A percentile compares a stretch with the other conserved stretches of the same genome.
Conservation (phyloP, 1,140 invertebrate species). For the Dendrolimus punctatus region DNA sequence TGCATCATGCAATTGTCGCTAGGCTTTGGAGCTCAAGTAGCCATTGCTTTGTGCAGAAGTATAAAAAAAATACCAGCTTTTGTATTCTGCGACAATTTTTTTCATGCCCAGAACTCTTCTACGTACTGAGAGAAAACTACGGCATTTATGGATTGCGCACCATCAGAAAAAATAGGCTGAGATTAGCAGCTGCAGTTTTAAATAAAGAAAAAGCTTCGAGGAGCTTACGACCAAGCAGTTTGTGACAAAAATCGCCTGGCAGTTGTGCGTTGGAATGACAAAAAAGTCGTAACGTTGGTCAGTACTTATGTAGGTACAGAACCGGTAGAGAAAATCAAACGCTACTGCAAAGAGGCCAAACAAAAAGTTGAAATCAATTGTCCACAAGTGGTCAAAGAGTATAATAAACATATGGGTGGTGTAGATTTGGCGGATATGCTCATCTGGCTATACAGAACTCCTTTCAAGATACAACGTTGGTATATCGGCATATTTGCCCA, state of each 20-base stretch:
- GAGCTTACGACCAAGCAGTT: slow-evolving; percentile 13
- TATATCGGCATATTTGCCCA: slow-evolving; percentile 7
- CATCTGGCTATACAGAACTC: slow-evolving; percentile 3
- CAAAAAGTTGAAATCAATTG: neutral
- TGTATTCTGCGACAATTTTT: slow-evolving; percentile 26
- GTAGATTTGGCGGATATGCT: slow-evolving; percentile 6
- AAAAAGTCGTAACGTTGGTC: slow-evolving; percentile 1
- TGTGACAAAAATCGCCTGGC: slow-evolving; percentile 23
- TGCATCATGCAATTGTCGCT: too few relatives aligned
- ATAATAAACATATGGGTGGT: slow-evolving; percentile 4
- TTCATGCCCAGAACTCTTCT: slow-evolving; percentile 20
- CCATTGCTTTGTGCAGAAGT: slow-evolving; percentile 17
- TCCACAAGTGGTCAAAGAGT: slow-evolving; percentile 3
- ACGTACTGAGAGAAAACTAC: slow-evolving; percentile 17
- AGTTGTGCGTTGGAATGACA: slow-evolving; percentile 4
- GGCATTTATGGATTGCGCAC: slow-evolving; percentile 18
- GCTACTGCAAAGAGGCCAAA: slow-evolving; percentile 1
- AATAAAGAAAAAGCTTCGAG: slow-evolving; percentile 37
- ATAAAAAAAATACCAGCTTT: slow-evolving; percentile 17
- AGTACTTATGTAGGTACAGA: slow-evolving; percentile 2
- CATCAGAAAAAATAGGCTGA: slow-evolving; percentile 15
- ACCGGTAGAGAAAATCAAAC: neutral
- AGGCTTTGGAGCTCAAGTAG: slow-evolving; percentile 22
- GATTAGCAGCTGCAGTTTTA: slow-evolving; percentile 25
- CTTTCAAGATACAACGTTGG: slow-evolving; percentile 2